Evolutionary conservation across 2,888 invertebrate genomes (phyloP), one percentile per base, ranked within the genome.

Genomic region (Drosophila mulleri): DNA sequence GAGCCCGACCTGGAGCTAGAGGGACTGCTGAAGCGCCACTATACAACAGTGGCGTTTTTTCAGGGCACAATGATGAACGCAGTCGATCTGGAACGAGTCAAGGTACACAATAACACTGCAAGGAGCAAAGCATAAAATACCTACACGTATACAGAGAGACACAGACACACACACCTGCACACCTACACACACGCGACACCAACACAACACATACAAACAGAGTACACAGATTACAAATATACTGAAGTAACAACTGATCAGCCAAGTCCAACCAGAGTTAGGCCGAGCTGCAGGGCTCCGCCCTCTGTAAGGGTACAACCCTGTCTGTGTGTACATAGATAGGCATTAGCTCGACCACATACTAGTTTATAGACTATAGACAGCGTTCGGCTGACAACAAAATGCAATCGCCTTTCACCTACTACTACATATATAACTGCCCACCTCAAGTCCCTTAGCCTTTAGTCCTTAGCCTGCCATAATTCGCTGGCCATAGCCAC

Each of bases 11-110:
- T 99, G 95, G 99, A 99, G 95, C 95, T 99, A 95, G 99, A 99
- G 94, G 99, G 99, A 94, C 96, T 99, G 93, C 98, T 99, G 94
- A 99, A 99, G 95, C 96, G 99, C 94, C 99, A 99, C 96, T 99
- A 99, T 96, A 99, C 99, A 93, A 99, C 99, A 94, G 99, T 99
- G 96, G 98, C 98, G 96, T 99, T 99, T 97, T 99, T 99, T 97
- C 99, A 99, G 96, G 99, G 99, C 94, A 98, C 99, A 94, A 99
- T 99, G 96, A 99, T 99, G 99, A 99, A 99, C 95, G 98, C 99
- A 93, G 98, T 99, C 95, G 99, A 99, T 96, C 96, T 99, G 96
- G 98, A 99, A 94, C 95, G 99, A 95, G 99, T 99, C 95, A 99
- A 99, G 98, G 98, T 98, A 97, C 95, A 92, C 89, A 90, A 81